Evolutionary conservation across 1,140 invertebrate species (phyloP).

Genomic region (Andrena cerasifolii): DNA sequence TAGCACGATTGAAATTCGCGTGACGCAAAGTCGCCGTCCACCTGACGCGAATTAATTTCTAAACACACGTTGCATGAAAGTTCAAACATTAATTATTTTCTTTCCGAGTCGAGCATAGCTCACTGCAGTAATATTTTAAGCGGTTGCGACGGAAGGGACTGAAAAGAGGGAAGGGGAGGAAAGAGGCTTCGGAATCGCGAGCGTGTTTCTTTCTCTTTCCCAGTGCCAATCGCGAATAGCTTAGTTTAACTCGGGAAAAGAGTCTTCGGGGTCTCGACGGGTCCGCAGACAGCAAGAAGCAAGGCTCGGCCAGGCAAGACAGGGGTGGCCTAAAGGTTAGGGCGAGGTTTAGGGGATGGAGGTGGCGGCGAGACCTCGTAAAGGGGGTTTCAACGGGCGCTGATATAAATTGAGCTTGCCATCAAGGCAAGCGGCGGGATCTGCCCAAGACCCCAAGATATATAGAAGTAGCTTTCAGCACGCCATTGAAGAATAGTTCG

Average conservation of each 20-base stretch:
- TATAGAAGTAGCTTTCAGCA: constrained; percentile 72
- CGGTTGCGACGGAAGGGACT: neutral
- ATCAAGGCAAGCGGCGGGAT: constrained; percentile 79
- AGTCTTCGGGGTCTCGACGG: constrained; percentile 60
- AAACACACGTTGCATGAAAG: neutral
- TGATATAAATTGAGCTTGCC: constrained; percentile 82
- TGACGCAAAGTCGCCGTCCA: no score
- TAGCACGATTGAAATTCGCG: no score
- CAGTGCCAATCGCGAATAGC: constrained; percentile 71
- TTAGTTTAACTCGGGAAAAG: constrained; percentile 68
- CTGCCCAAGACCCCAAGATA: constrained; percentile 71
- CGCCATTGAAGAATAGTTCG: constrained; percentile 70
- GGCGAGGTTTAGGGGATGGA: constrained; percentile 65
- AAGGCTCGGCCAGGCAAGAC: constrained; percentile 49
- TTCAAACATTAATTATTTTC: no score
- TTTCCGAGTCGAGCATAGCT: no score
- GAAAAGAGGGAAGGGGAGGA: neutral
- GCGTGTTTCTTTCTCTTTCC: constrained; percentile 57
- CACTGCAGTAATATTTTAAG: neutral
- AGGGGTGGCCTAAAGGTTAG: constrained; percentile 65
- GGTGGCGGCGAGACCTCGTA: constrained; percentile 77
- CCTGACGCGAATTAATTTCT: no score
- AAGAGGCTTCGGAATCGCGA: neutral
- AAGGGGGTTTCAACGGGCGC: constrained; percentile 79
- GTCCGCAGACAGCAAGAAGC: constrained; percentile 64